Conservation (phyloP, 2,797 vertebrate genomes). For the Enteromius paludinosus region DNA sequence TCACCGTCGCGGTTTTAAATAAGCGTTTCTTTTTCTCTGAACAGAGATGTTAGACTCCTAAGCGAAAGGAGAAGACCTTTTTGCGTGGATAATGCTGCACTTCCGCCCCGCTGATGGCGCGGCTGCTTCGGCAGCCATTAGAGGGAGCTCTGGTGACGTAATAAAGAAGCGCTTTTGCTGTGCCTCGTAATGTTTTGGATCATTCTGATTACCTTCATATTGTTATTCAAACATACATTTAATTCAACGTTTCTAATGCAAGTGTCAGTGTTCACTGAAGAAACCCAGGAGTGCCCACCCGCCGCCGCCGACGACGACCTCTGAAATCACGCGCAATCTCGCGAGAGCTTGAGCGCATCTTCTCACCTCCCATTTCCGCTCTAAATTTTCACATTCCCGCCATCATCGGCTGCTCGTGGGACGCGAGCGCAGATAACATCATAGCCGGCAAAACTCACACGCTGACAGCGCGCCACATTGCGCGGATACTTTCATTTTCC, state of each 20-base stretch:
- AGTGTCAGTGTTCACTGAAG: not conserved
- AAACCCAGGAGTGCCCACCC: not conserved
- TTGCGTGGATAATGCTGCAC: not conserved
- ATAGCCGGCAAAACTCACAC: constrained; percentile 76
- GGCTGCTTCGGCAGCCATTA: constrained; percentile 18
- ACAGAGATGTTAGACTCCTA: not conserved
- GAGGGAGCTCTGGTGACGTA: not conserved
- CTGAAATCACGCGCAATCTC: constrained; percentile 56
- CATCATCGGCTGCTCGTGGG: constrained; percentile 76
- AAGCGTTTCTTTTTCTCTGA: not conserved
- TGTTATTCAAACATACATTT: not conserved
- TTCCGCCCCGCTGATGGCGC: constrained; percentile 29
- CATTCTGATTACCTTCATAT: fast-evolving
- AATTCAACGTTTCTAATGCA: not conserved
- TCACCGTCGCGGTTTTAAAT: not conserved
- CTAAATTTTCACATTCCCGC: constrained; percentile 82
- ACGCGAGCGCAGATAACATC: constrained; percentile 70
- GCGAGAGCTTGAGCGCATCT: constrained; percentile 57
- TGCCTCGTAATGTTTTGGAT: not conserved
- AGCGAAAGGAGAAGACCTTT: not conserved
- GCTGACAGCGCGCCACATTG: constrained; percentile 43
- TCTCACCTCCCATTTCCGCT: constrained; percentile 74
- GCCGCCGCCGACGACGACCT: not conserved
- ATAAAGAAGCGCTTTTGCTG: fast-evolving
- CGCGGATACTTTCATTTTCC: constrained; percentile 24